Base-by-base conservation (phyloP, 2,113 vertebrate genomes). In the Macquaria australasica region DNA sequence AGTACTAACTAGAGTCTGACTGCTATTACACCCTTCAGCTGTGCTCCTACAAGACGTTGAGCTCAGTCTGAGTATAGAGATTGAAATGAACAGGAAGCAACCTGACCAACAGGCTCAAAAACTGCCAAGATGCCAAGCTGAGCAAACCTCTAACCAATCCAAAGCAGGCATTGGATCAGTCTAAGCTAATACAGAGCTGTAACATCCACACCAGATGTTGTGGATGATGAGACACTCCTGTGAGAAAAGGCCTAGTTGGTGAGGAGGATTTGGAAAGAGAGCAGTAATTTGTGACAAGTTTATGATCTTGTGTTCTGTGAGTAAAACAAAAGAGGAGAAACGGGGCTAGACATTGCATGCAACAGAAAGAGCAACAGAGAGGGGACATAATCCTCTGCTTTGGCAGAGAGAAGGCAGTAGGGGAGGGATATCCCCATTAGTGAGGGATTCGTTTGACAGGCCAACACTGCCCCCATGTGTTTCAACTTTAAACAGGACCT, bases 391-490 rank as follows among this genome's bases (percentile, higher is more conserved):
- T 89, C 77, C 68, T 81, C 8, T 72, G 48, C 68, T 83, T 67
- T 78, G 73, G 86, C 81, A 80, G 37, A 41, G 16, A 39, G 56
- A 39, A 31, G 34, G 39, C 21, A 45, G 69, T 55, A 6, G 28
- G 21, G 9, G 43, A 63, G 63, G 64, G 62, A 63, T 50, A 7
- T 5, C 16, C 67, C 39, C 37, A 18, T n/a, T 8, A 53, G 56
- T 21, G 28, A 48, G 34, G 60, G 41, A 15, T 45, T 37, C 3
- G 28, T 76, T 89, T 79, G 50, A 28, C 43, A 55, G 85, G 23
- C 1, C 85, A 92, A 94, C 76, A 91, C 88, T 93, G 95, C 94
- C 95, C 86, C 86, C 95, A 5, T 81, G 89, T 94, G 95, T 70
- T 84, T 78, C 20, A 73, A 71, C 11, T 50, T 79, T 21, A 78